phyloP scores from a whole-genome alignment of 2,113 vertebrate genomes.

The Chaetorhynchus papuensis region DNA sequence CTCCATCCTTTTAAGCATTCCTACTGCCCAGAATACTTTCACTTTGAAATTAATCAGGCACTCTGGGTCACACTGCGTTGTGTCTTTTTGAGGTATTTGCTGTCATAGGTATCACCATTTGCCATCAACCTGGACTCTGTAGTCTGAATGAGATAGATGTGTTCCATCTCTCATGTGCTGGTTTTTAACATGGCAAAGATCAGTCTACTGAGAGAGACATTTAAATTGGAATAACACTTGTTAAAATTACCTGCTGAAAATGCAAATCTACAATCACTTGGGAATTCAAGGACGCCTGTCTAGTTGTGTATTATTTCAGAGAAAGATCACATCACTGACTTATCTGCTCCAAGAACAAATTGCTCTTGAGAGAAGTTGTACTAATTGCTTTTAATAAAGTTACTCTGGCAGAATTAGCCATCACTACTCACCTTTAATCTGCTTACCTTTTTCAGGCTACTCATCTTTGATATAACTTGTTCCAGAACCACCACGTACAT shows the following conservation, averaged over 20 bases:
- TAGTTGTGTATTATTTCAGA: neutral
- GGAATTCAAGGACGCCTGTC: neutral
- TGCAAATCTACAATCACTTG: neutral
- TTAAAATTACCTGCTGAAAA: neutral
- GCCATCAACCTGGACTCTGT: neutral
- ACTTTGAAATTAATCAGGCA: neutral
- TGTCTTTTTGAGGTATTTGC: neutral
- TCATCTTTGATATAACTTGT: neutral
- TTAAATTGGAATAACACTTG: neutral
- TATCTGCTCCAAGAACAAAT: neutral
- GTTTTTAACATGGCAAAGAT: neutral
- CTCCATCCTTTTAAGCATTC: neutral
- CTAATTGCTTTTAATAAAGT: neutral
- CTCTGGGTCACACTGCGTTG: neutral
- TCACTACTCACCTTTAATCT: neutral
- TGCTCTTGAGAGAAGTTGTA: neutral
- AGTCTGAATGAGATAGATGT: neutral
- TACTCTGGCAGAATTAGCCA: neutral
- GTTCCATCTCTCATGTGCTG: neutral
- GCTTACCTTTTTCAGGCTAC: neutral
- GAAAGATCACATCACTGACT: neutral
- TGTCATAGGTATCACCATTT: neutral
- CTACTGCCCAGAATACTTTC: neutral
- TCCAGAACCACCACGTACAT: neutral
- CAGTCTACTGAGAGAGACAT: neutral